phyloP scores from a whole-genome alignment of 1,140 invertebrate species.

The Heliothis subflexa region DNA sequence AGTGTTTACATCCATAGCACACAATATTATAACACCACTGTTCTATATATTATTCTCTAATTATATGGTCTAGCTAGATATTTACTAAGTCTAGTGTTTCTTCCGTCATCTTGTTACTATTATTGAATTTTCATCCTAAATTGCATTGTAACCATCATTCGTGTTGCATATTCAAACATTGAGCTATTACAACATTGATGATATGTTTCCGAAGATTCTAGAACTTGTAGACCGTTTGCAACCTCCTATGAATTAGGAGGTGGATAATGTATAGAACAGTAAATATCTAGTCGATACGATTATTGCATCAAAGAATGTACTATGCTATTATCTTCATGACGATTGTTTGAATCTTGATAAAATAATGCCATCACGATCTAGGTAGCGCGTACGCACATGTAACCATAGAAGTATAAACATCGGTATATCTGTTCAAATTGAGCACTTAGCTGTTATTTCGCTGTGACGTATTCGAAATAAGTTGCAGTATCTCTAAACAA shows the following conservation, averaged over 20 bases:
- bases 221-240: not conserved
- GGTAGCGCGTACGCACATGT: slow-evolving; percentile 54
- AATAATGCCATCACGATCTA: slow-evolving; percentile 71
- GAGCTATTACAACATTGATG: not conserved
- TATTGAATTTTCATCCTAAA: slow-evolving; percentile 8
- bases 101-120: slow-evolving; percentile 24
- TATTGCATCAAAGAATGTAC: slow-evolving; percentile 66
- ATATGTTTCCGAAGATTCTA: slow-evolving; percentile 22
- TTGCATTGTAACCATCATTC: slow-evolving; percentile 18
- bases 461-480: slow-evolving; percentile 7
- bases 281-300: slow-evolving; percentile 52
- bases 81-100: slow-evolving; percentile 31
- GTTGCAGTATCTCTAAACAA: slow-evolving; percentile 8
- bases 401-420: slow-evolving; percentile 28
- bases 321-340: slow-evolving; percentile 59
- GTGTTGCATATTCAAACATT: not conserved
- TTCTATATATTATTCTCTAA: slow-evolving; percentile 45
- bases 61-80: slow-evolving; percentile 32
- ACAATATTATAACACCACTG: slow-evolving; percentile 56
- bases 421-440: slow-evolving; percentile 1
- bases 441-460: not conserved
- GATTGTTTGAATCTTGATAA: slow-evolving; percentile 67
- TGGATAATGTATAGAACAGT: slow-evolving; percentile 47
- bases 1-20: slow-evolving; percentile 62
- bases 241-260: not conserved